Evolutionary conservation across 92 coral and sea anemone species (phyloP).

Genomic region (Phymanthus crucifer): DNA sequence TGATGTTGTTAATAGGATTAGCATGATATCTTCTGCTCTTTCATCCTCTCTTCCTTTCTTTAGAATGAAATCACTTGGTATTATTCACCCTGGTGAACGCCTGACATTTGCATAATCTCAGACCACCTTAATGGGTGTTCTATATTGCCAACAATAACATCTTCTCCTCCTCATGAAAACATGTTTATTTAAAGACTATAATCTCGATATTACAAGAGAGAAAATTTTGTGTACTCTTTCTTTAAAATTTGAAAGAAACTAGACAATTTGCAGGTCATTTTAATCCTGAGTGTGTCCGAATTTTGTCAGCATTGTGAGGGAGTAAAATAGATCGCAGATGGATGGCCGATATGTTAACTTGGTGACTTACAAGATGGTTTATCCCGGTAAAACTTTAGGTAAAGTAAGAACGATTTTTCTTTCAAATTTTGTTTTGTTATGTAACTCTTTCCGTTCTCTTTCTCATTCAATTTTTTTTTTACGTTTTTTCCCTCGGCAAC

Average conservation of each 20-base stretch:
- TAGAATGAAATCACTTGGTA: not conserved
- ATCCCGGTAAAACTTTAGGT: conserved; percentile 48
- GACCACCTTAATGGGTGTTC: not conserved
- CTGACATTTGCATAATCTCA: not conserved
- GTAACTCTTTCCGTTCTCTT: not conserved
- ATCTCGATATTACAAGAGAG: not conserved
- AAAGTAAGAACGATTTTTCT: conserved; percentile 7
- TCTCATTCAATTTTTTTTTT: not conserved
- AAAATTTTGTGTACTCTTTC: too few relatives aligned
- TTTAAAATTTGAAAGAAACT: not conserved
- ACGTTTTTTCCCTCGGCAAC: too few relatives aligned
- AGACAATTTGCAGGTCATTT: not conserved
- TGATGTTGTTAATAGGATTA: not conserved
- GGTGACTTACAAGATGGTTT: conserved; percentile 39
- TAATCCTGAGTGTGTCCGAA: not conserved
- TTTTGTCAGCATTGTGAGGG: not conserved
- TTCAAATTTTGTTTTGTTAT: not conserved
- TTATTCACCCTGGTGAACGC: not conserved
- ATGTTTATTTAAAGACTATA: not conserved
- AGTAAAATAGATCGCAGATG: not conserved
- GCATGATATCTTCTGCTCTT: not conserved
- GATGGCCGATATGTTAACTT: conserved; percentile 38
- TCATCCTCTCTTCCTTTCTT: not conserved
- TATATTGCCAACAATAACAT: not conserved
- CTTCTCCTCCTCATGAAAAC: not conserved